These are phyloP conservation scores for Tenthredo scrophulariae DNA, from an alignment of 2,888 invertebrate species.

Conservation along the genomic window DNA sequence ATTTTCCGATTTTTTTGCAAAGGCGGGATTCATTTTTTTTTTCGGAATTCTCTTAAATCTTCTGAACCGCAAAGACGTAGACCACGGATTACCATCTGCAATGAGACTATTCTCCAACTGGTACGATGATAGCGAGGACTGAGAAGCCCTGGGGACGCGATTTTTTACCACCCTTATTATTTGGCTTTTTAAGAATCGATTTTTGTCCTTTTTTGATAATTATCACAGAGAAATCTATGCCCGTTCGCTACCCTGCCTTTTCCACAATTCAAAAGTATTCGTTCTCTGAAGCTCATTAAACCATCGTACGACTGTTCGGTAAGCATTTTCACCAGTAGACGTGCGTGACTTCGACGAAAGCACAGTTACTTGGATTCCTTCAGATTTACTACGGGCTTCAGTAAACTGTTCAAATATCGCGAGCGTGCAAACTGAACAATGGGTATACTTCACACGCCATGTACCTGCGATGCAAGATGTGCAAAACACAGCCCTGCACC, in stretches of 20 bases:
- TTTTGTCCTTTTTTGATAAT: not conserved
- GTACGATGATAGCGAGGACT: too few species aligned
- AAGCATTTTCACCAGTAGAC: conserved; percentile 26
- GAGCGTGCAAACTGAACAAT: conserved; percentile 38
- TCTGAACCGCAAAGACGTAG: not conserved
- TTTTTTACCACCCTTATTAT: not conserved
- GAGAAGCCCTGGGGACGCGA: not conserved
- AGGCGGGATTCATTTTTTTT: not conserved
- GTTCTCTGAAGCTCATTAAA: conserved; percentile 36
- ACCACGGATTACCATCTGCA: not conserved
- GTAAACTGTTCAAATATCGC: conserved; percentile 37
- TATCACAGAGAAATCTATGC: not conserved
- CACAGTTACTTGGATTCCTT: conserved; percentile 35
- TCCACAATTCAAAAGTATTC: not conserved
- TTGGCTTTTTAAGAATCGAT: not conserved
- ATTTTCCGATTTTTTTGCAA: not conserved
- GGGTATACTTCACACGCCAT: conserved; percentile 44
- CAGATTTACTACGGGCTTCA: conserved; percentile 3
- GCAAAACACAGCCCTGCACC: conserved; percentile 15
- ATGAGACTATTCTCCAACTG: too few species aligned
- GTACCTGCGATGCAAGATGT: not conserved
- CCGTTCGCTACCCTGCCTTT: not conserved
- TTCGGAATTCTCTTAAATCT: not conserved
- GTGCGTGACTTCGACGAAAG: conserved; percentile 43
- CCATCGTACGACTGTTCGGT: not conserved